phyloP scores from a whole-genome alignment of 2,113 vertebrate genomes.

The Sander vitreus region DNA sequence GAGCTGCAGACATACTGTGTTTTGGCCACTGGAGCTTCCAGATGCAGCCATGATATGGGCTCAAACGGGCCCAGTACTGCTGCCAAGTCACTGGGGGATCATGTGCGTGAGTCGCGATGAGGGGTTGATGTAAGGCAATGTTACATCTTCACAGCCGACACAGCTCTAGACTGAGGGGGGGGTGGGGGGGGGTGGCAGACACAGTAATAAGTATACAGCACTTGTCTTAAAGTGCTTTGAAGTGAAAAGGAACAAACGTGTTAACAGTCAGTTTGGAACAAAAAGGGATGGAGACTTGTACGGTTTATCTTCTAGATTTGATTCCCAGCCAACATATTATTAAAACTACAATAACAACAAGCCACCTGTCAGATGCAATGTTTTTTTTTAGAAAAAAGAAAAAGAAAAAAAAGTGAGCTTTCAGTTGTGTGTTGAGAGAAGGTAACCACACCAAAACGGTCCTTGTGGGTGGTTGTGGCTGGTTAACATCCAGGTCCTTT shows the following conservation, averaged over 20 bases:
- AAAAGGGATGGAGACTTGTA: conserved; percentile 5
- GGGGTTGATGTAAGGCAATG: conserved; percentile 26
- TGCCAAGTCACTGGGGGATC: conserved; percentile 31
- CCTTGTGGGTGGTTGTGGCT: background rate
- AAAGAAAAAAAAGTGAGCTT: conserved; percentile 27
- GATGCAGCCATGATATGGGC: background rate
- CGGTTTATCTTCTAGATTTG: conserved; percentile 14
- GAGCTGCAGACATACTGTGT: conserved; percentile 20
- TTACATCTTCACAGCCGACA: conserved; percentile 46
- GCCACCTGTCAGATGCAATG: conserved; percentile 36
- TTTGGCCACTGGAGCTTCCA: conserved; percentile 40
- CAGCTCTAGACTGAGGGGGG: conserved; percentile 5
- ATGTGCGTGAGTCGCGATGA: conserved; percentile 4
- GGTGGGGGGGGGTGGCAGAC: background rate
- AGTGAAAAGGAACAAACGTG: conserved; percentile 51
- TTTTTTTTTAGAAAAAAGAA: background rate
- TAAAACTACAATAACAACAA: conserved; percentile 62
- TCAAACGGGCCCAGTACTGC: conserved; percentile 14
- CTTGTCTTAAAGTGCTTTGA: conserved; percentile 63
- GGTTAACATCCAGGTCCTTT: conserved; percentile 24
- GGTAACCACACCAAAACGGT: background rate
- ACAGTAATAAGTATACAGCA: conserved; percentile 46
- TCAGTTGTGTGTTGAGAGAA: conserved; percentile 53
- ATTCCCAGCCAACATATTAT: conserved; percentile 38
- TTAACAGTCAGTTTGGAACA: conserved; percentile 58